These are phyloP conservation scores for Drosophila novamexicana DNA, from an alignment of 1,140 invertebrate genomes.

Conservation along the genomic window DNA sequence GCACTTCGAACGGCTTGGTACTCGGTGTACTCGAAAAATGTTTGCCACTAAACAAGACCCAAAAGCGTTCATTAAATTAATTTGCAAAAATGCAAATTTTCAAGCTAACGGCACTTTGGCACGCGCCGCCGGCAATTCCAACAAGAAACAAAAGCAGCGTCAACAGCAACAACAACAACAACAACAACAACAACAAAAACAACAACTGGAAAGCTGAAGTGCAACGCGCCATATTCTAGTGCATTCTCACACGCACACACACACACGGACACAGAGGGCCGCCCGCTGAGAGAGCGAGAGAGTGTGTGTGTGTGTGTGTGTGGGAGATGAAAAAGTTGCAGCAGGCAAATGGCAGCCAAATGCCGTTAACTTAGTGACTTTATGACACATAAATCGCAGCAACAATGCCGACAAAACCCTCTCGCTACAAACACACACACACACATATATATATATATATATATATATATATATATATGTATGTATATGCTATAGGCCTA, in stretches of 20 bases:
- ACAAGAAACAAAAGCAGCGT: constrained; percentile 10
- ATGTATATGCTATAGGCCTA: constrained; percentile 21
- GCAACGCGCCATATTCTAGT: constrained; percentile 46
- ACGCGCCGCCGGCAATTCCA: constrained; percentile 60
- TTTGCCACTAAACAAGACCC: constrained; percentile 66
- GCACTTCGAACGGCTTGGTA: constrained; percentile 28
- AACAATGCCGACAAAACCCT: constrained; percentile 37
- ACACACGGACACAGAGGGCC: background rate
- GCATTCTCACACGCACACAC: constrained; percentile 23
- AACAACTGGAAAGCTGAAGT: constrained; percentile 36
- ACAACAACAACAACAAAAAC: constrained; percentile 24
- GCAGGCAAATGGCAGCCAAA: constrained; percentile 67
- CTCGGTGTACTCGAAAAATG: constrained; percentile 6
- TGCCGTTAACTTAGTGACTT: constrained; percentile 83
- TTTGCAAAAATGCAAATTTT: constrained; percentile 82
- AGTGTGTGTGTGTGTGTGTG: background rate
- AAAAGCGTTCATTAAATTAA: constrained; percentile 81
- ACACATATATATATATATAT: background rate
- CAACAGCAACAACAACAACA: constrained; percentile 24
- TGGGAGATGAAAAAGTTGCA: constrained; percentile 23
- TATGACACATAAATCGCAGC: constrained; percentile 82
- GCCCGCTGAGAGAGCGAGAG: background rate
- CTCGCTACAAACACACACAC: constrained; percentile 1
- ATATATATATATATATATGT: background rate
- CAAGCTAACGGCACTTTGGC: constrained; percentile 74